phyloP scores from a whole-genome alignment of 2,113 vertebrate species.

The Apteryx mantelli region DNA sequence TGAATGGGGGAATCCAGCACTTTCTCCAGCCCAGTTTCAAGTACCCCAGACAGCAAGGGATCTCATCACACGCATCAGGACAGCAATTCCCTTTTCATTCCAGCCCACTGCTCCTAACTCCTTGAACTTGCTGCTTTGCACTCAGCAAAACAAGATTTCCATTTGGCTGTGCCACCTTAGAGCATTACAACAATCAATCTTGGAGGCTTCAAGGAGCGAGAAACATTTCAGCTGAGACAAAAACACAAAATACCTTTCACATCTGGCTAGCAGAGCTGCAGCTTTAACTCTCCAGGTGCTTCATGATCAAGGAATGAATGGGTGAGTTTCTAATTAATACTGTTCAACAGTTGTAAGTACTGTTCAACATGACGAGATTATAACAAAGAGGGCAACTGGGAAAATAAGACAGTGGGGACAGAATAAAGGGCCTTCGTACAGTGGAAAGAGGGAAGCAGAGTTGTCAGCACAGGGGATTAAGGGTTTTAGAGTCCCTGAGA shows the following conservation, averaged over 20 bases:
- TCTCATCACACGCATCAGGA: background rate
- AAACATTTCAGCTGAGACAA: background rate
- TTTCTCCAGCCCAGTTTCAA: background rate
- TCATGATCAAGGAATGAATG: background rate
- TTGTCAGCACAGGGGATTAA: background rate
- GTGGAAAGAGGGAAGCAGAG: background rate
- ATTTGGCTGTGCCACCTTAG: background rate
- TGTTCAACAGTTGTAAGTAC: background rate
- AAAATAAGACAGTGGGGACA: background rate
- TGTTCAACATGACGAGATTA: background rate
- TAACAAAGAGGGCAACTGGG: background rate
- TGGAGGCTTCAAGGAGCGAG: background rate
- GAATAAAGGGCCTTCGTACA: background rate
- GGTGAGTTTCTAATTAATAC: background rate
- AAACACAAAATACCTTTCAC: background rate
- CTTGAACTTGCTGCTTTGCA: background rate
- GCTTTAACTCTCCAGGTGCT: background rate
- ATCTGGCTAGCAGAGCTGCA: background rate
- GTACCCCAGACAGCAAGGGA: background rate
- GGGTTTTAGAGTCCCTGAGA: background rate
- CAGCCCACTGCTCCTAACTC: background rate
- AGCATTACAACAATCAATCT: background rate
- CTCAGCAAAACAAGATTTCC: constrained; percentile 23
- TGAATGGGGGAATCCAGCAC: constrained; percentile 90
- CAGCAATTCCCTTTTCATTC: background rate